Evolutionary conservation across 2,888 invertebrate genomes (phyloP), one percentile per base, ranked within the genome.

Genomic region (Augiades crinisus): DNA sequence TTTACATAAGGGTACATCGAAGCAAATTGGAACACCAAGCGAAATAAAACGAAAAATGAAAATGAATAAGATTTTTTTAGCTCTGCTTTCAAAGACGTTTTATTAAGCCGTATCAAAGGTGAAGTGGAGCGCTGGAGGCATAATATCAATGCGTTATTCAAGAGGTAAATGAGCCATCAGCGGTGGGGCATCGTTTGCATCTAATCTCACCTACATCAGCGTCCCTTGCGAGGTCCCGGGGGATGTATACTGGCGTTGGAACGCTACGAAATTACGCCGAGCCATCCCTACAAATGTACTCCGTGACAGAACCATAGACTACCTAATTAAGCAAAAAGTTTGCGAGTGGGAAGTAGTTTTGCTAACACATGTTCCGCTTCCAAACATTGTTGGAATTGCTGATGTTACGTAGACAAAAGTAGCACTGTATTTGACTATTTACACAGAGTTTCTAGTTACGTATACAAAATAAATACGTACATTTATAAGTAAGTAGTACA

Each of bases 101-200:
- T 51, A 45, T 51, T 45, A 51, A 44, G 44, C 49, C 46, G 47
- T 37, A 40, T 44, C 27, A 46, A 34, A 47, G 41, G 27, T 54
- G 56, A 55, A 57, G 47, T 58, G 67, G 60, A 65, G 60, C 58
- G 65, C 59, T 52, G 56, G 58, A 68, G 70, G 72, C 67, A 66
- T 78, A 74, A 79, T 77, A 79, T 78, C 72, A 75, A 82, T 82
- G 78, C 72, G 78, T 83, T 84, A 83, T 82, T 84, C 83, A 81
- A 75, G 73, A 81, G 78, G 78, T 75, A 87, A 87, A 86, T 84
- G 83, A 85, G 83, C 83, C 81, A 87, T 86, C 86, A 81, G 74
- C 70, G 70, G 64, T 63, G 71, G 55, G 67, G 75, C 76, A 73
- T 83, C 85, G 76, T 88, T 87, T 87, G 83, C 85, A 85, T 87